Evolutionary conservation across 2,113 vertebrate species (phyloP).

Genomic region (Jacana jacana): DNA sequence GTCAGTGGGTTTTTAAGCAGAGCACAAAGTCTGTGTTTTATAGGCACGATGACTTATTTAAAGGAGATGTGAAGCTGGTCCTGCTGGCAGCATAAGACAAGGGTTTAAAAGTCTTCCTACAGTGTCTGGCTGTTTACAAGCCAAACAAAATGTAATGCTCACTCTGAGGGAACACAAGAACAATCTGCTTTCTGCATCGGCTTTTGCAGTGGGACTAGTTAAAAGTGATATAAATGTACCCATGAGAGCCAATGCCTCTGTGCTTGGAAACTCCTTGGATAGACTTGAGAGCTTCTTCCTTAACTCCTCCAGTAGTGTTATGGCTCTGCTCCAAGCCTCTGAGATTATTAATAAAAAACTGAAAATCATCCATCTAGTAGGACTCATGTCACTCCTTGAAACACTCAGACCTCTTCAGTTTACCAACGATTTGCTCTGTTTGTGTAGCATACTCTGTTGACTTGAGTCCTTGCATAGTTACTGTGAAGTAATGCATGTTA

Average conservation of each 20-base stretch:
- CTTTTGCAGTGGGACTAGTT: neutral
- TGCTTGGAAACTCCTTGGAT: neutral
- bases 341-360: neutral
- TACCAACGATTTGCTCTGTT: conserved; percentile 36
- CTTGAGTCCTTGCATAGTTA: conserved; percentile 39
- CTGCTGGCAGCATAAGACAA: neutral
- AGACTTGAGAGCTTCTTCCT: neutral
- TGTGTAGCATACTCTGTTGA: conserved; percentile 17
- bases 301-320: neutral
- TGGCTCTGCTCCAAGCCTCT: neutral
- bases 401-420: conserved; percentile 1
- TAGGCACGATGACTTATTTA: neutral
- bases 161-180: neutral
- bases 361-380: conserved; percentile 2
- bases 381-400: conserved; percentile 9
- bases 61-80: neutral
- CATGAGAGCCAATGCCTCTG: neutral
- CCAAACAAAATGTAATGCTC: neutral
- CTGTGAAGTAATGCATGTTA: conserved; percentile 65
- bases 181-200: neutral
- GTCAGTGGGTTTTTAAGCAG: neutral
- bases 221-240: neutral
- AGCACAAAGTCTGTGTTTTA: neutral
- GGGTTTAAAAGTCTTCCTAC: neutral
- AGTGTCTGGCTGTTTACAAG: neutral